Evolutionary conservation across 2,113 vertebrate species (phyloP).

Genomic region (Stomatorhinus ivindoensis): DNA sequence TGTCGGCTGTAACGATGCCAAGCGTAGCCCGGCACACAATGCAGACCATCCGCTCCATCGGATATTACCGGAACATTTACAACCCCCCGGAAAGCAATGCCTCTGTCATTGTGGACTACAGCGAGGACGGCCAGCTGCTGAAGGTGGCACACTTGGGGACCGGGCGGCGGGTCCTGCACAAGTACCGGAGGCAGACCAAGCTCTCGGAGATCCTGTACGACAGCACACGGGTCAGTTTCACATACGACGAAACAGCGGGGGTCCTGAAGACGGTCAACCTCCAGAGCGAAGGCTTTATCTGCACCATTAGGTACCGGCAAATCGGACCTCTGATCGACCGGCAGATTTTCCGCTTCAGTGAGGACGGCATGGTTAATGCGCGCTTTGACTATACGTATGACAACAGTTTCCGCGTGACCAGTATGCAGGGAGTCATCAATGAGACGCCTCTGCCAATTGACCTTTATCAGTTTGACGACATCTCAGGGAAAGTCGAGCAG

Average conservation of each 20-base stretch:
- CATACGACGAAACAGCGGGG: conserved; percentile 88
- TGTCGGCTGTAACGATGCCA: conserved; percentile 93
- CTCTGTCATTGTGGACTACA: conserved; percentile 91
- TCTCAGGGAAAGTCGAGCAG: conserved; percentile 97
- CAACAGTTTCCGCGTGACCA: conserved; percentile 91
- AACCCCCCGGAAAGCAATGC: conserved; percentile 96
- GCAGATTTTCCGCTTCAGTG: conserved; percentile 96
- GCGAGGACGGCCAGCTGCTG: conserved; percentile 86
- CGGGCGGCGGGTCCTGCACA: conserved; percentile 84
- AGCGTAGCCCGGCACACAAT: conserved; percentile 94
- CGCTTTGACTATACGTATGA: conserved; percentile 98
- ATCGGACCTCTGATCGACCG: conserved; percentile 90
- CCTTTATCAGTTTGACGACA: conserved; percentile 96
- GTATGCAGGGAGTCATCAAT: conserved; percentile 96
- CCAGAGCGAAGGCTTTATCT: conserved; percentile 94
- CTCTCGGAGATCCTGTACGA: conserved; percentile 92
- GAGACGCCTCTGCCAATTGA: conserved; percentile 94
- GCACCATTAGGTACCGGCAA: conserved; percentile 93
- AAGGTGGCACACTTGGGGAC: conserved; percentile 85
- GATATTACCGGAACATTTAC: conserved; percentile 95
- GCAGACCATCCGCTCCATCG: conserved; percentile 93
- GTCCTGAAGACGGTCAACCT: conserved; percentile 96
- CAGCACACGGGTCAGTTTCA: conserved; percentile 92
- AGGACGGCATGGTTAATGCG: conserved; percentile 95
- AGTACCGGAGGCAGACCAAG: conserved; percentile 85